phyloP scores from a whole-genome alignment of 1,140 invertebrate species.

The Charaxes varanes region DNA sequence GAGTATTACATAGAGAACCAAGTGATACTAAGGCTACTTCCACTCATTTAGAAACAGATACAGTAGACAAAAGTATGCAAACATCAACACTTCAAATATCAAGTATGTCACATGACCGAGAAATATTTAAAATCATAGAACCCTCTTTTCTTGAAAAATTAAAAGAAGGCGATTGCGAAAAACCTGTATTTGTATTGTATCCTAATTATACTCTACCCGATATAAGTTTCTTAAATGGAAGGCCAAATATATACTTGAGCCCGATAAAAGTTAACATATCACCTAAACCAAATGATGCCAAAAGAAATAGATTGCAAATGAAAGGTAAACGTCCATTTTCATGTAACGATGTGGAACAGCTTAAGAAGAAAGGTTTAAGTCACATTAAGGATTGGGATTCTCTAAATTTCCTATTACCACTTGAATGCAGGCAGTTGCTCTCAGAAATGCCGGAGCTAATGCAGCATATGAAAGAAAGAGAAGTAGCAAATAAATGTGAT shows the following conservation, averaged over 20 bases:
- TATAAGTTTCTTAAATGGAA: constrained; percentile 84
- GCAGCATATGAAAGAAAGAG: constrained; percentile 76
- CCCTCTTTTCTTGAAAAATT: constrained; percentile 80
- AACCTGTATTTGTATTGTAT: constrained; percentile 92
- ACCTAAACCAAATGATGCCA: constrained; percentile 47
- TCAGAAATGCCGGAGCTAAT: constrained; percentile 85
- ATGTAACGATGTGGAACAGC: constrained; percentile 86
- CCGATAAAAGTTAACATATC: constrained; percentile 64
- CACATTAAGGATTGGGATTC: constrained; percentile 95
- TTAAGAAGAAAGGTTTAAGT: constrained; percentile 85
- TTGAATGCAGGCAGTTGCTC: constrained; percentile 84
- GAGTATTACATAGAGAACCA: constrained; percentile 46
- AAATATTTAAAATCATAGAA: constrained; percentile 75
- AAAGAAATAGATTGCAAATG: constrained; percentile 45
- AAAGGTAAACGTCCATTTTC: constrained; percentile 83
- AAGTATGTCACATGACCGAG: constrained; percentile 50
- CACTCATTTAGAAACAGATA: constrained; percentile 75
- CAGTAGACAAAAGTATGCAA: constrained; percentile 84
- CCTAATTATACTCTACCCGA: constrained; percentile 94
- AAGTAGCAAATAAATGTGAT: constrained; percentile 73
- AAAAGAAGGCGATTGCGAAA: constrained; percentile 77
- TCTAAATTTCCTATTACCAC: constrained; percentile 87
- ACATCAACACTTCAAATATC: constrained; percentile 72
- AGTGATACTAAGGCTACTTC: constrained; percentile 68
- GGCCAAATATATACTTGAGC: constrained; percentile 76